Conservation (phyloP, 2,888 invertebrate genomes). For the Selenia dentaria region DNA sequence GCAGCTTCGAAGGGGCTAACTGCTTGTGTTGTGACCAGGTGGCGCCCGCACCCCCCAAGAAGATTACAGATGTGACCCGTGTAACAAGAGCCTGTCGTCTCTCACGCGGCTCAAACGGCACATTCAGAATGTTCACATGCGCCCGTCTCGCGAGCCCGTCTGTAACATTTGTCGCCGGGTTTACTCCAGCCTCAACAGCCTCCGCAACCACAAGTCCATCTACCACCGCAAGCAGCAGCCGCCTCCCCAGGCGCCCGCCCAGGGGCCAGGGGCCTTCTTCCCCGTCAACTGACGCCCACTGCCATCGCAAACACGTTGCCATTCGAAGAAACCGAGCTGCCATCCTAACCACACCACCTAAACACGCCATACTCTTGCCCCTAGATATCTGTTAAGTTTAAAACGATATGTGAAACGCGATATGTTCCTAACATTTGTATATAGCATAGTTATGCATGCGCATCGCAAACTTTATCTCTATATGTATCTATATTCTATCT, state of each 20-base stretch:
- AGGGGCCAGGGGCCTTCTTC: slow-evolving; percentile 45
- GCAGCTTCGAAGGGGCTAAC: slow-evolving; percentile 80
- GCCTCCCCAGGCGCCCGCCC: slow-evolving; percentile 65
- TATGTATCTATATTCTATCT: slow-evolving; percentile 72
- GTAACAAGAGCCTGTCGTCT: slow-evolving; percentile 95
- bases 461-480: slow-evolving; percentile 70
- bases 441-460: slow-evolving; percentile 84
- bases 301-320: slow-evolving; percentile 51
- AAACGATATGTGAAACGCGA: slow-evolving; percentile 63
- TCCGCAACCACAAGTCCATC: slow-evolving; percentile 96
- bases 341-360: slow-evolving; percentile 81
- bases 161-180: slow-evolving; percentile 97
- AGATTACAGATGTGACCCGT: slow-evolving; percentile 95
- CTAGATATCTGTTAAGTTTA: slow-evolving; percentile 77
- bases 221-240: slow-evolving; percentile 94
- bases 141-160: slow-evolving; percentile 94
- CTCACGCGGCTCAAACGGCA: slow-evolving; percentile 95
- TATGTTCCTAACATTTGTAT: slow-evolving; percentile 83
- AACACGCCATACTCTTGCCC: slow-evolving; percentile 80
- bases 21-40: slow-evolving; percentile 87
- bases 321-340: slow-evolving; percentile 72
- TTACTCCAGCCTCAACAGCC: slow-evolving; percentile 95
- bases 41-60: slow-evolving; percentile 91
- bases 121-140: slow-evolving; percentile 96
- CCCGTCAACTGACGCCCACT: slow-evolving; percentile 34